Evolutionary conservation across 2,113 vertebrate genomes (phyloP).

Genomic region (Baryphthengus martii): DNA sequence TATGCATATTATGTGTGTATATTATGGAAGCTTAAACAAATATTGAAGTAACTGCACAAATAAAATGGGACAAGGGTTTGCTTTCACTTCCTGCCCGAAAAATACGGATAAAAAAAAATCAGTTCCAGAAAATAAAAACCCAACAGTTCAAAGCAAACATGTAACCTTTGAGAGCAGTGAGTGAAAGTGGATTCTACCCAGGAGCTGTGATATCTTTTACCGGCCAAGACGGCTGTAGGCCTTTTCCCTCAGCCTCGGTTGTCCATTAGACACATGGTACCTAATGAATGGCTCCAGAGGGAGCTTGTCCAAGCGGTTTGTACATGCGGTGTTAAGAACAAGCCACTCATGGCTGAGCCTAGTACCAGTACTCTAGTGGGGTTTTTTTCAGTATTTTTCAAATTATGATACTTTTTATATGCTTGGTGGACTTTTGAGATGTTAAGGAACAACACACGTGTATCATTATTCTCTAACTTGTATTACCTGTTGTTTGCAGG

Average conservation of each 20-base stretch:
- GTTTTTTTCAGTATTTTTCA: neutral
- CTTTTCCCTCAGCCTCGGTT: neutral
- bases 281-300: neutral
- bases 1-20: neutral
- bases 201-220: neutral
- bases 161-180: neutral
- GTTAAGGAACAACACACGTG: neutral
- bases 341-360: neutral
- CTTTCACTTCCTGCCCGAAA: neutral
- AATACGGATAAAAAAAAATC: neutral
- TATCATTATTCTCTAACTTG: conserved; percentile 11
- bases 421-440: neutral
- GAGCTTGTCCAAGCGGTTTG: neutral
- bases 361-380: neutral
- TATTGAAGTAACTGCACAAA: neutral
- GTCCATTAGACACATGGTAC: neutral
- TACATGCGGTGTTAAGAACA: neutral
- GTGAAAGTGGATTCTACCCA: neutral
- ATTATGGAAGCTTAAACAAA: neutral
- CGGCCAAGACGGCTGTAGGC: neutral
- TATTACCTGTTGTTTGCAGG: conserved; percentile 76
- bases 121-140: neutral
- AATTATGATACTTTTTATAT: neutral
- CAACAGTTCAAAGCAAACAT: neutral
- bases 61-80: neutral